Evolutionary conservation across 2,113 vertebrate genomes (phyloP), one percentile per base, ranked within the genome.

Genomic region (Apodemus sylvaticus): DNA sequence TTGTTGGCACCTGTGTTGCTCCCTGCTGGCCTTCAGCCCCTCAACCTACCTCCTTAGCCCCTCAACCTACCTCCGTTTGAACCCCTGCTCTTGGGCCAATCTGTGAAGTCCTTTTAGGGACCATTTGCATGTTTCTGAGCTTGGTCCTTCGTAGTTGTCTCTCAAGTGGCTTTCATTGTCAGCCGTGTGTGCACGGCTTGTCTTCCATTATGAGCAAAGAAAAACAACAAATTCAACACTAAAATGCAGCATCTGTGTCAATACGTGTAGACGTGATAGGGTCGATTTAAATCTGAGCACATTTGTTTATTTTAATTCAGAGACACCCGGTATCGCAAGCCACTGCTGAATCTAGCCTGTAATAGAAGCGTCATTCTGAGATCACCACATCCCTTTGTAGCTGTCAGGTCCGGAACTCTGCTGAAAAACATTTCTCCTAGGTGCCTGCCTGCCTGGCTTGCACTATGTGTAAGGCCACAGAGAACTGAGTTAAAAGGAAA

Each of bases 231-330:
- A 97, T 92, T 98, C 96, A 98, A 97, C 97, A 95, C 94, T 98
- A 98, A 98, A 98, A 98, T 96, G 95, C 97, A 93, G 97, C 98
- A 98, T 98, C 98, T 98, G 98, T 97, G 97, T 98, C 94, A 97
- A 97, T 97, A 97, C 94, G 71, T 97, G 97, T 97, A 92, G 97
- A 96, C 81, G 91, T 91, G 96, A 93, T 90, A 96, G 90, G 68
- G 77, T 92, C 90, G 97, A 97, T 98, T 98, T 98, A 85, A 93
- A 79, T 96, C 68, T 94, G 93, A 97, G 81, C 79, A 90, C 97
- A 97, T 97, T 97, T 98, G 95, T 98, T 97, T 90, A 93, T 94
- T 98, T 98, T 98, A 96, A 97, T 95, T 96, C 36, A n/a, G 71
- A 97, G 79, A 77, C 68, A 31, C 48, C 39, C 12, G 45, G 55